Conservation (phyloP, 2,113 vertebrate species). For the Ramphastos sulfuratus region DNA sequence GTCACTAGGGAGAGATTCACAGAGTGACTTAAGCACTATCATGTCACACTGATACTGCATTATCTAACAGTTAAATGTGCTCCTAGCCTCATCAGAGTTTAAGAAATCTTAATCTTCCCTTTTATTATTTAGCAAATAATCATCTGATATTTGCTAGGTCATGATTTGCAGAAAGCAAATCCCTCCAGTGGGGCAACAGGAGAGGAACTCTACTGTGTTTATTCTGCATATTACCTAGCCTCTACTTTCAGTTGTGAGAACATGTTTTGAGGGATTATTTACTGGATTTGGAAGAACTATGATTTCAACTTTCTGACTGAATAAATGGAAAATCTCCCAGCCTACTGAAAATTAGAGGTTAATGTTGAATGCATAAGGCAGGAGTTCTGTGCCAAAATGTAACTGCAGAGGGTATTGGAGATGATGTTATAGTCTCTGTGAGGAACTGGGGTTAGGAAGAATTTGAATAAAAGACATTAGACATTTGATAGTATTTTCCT, state of each 20-base stretch:
- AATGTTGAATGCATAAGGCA: not conserved
- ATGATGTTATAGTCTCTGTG: not conserved
- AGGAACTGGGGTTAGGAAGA: not conserved
- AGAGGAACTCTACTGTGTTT: not conserved
- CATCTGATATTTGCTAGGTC: constrained; percentile 27
- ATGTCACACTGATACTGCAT: not conserved
- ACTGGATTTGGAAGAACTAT: constrained; percentile 31
- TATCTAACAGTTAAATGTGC: not conserved
- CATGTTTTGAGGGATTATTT: not conserved
- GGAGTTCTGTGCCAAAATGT: not conserved
- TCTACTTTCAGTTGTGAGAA: not conserved
- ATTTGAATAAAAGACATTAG: not conserved
- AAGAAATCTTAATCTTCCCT: constrained; percentile 2
- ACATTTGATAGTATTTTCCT: not conserved
- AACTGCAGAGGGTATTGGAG: not conserved
- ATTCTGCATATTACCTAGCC: not conserved
- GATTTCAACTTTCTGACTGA: not conserved
- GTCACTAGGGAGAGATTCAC: not conserved
- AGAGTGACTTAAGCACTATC: not conserved
- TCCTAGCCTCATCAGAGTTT: not conserved
- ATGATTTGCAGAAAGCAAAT: constrained; percentile 14
- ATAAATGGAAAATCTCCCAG: constrained; percentile 23
- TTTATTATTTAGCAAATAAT: constrained; percentile 45
- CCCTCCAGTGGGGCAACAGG: not conserved
- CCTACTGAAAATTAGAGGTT: not conserved